Conservation (phyloP, 2,797 vertebrate genomes). For the Hydrophis major region DNA sequence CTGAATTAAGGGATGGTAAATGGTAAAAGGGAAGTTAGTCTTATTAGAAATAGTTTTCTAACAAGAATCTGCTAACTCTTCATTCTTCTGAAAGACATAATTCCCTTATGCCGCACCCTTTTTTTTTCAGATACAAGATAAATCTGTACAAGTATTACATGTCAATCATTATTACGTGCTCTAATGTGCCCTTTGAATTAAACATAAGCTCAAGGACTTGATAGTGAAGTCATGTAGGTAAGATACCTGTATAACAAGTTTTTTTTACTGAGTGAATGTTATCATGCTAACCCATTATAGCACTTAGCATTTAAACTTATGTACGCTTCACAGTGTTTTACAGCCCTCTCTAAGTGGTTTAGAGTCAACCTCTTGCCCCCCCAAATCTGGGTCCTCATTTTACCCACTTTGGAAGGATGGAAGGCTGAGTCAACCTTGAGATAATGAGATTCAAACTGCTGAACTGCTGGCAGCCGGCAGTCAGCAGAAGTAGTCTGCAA, state of each 20-base stretch:
- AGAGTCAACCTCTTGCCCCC: background rate
- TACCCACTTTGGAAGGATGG: background rate
- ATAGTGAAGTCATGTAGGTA: background rate
- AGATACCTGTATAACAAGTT: background rate
- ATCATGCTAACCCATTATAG: background rate
- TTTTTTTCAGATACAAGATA: background rate
- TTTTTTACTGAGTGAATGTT: background rate
- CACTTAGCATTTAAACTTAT: too few relatives aligned
- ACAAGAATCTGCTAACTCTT: background rate
- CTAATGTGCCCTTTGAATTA: background rate
- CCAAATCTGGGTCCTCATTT: background rate
- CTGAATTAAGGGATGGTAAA: too few relatives aligned
- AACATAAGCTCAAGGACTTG: background rate
- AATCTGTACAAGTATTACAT: background rate
- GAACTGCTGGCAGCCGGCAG: background rate
- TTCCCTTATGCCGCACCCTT: background rate
- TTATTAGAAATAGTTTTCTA: background rate
- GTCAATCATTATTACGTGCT: background rate
- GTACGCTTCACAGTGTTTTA: too few relatives aligned
- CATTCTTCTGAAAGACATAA: background rate
- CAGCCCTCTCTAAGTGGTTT: too few relatives aligned
- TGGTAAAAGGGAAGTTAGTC: too few relatives aligned
- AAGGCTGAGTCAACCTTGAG: background rate
- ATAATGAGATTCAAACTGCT: too few relatives aligned
- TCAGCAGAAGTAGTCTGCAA: background rate